Evolutionary conservation across 2,888 invertebrate species (phyloP).

Genomic region (Trilocha varians): DNA sequence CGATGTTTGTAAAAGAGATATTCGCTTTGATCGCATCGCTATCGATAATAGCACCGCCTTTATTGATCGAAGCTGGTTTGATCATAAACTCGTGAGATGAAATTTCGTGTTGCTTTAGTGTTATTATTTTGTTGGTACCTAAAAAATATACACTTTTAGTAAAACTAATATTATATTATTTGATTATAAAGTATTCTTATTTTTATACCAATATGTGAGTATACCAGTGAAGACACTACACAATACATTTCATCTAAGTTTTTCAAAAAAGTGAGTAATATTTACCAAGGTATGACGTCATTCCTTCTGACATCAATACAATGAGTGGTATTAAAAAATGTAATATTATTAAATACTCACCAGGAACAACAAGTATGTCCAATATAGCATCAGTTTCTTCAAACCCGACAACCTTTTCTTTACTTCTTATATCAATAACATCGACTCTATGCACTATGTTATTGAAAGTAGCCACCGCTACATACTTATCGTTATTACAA

Average conservation of each 20-base stretch:
- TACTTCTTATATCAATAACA: constrained; percentile 42
- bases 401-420: constrained; percentile 38
- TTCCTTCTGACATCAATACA: too few relatives aligned
- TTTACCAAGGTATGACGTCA: too few relatives aligned
- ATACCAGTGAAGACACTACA: too few relatives aligned
- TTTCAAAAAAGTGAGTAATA: too few relatives aligned
- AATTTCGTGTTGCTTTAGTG: constrained; percentile 46
- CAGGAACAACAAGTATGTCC: constrained; percentile 49
- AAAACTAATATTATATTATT: not conserved
- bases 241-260: too few relatives aligned
- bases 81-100: constrained; percentile 43
- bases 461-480: constrained; percentile 36
- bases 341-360: constrained; percentile 27
- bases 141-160: constrained; percentile 13
- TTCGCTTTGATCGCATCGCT: constrained; percentile 42
- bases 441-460: constrained; percentile 32
- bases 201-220: too few relatives aligned
- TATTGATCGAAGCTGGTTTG: constrained; percentile 24
- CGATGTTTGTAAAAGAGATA: constrained; percentile 43
- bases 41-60: constrained; percentile 32
- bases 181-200: too few relatives aligned
- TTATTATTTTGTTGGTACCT: constrained; percentile 57
- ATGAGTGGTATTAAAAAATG: too few relatives aligned
- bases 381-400: constrained; percentile 42
- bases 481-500: constrained; percentile 45